Percentiles rank a stretch among this genome's conserved stretches.
Evolutionary conservation across 2,113 vertebrate genomes (phyloP).

Genomic region (Oreamnos americanus): DNA sequence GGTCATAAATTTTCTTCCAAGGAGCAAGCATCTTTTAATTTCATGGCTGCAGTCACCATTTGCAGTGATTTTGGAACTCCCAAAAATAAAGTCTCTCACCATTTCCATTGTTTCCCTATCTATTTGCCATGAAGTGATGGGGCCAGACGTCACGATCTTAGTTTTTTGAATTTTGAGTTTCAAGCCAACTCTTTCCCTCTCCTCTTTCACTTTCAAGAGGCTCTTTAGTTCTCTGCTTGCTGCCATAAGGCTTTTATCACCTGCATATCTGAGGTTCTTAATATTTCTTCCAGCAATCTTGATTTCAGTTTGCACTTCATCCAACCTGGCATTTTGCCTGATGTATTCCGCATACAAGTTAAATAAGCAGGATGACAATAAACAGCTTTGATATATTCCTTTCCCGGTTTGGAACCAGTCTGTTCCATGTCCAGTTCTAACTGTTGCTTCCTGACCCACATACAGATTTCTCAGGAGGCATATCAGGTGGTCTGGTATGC

Average conservation of each 20-base stretch:
- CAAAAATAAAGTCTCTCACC: background rate
- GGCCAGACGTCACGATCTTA: background rate
- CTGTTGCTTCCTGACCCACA: background rate
- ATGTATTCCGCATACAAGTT: background rate
- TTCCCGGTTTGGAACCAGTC: background rate
- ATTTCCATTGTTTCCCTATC: background rate
- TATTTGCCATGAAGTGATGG: background rate
- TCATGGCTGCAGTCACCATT: background rate
- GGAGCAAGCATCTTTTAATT: background rate
- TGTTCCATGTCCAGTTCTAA: background rate
- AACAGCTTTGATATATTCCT: background rate
- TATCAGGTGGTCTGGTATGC: background rate
- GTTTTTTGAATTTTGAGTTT: background rate
- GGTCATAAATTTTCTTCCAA: background rate
- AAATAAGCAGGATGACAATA: background rate
- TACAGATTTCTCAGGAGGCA: background rate
- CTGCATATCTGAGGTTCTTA: background rate
- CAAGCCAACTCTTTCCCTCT: background rate
- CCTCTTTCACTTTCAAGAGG: background rate
- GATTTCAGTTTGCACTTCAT: background rate
- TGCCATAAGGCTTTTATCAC: background rate
- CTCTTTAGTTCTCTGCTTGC: background rate
- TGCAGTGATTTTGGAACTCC: background rate
- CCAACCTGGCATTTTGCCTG: background rate
- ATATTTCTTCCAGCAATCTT: background rate